Base-by-base conservation (phyloP, 2,888 invertebrate genomes). In the Nomada hirtipes region DNA sequence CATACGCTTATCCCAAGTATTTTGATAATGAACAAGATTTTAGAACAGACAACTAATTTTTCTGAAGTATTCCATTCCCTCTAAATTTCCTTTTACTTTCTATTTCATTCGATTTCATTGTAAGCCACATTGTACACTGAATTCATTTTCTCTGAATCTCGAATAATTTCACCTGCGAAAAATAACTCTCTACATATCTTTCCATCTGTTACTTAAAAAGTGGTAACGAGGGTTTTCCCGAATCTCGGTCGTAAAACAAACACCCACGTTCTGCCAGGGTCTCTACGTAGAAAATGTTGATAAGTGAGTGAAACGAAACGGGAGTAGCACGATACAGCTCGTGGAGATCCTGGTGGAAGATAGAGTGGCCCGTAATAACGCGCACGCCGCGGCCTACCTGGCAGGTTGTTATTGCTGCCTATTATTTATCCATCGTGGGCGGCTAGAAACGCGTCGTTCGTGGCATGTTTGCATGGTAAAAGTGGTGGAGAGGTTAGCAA, bases 391-490 rank as follows among this genome's bases (percentile, higher is more conserved):
- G 63, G 50, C 76, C 72, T 69, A 77, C 59, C 75, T 76, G 79
- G 70, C 83, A 82, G 76, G 79, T 84, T 85, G 84, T 88, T 85
- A 87, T 84, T 87, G 81, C 87, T 69, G 77, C 68, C 85, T 87
- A 89, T 88, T 88, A 88, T 85, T 88, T 88, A 89, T 84, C 79
- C 84, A 84, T 82, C 84, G 81, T 72, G 55, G 75, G 65, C 74
- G 64, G 60, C 63, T 71, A 50, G 76, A 20, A 64, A 69, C 68
- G 47, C 61, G 68, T 69, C 70, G 75, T 77, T 76, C 69, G 78
- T 63, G 72, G 71, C 60, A 74, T 86, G 86, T 87, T 85, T 84
- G 80, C 87, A 79, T 79, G 86, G 71, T 15, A 18, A 44, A n/a
- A 47, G 7, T n/a, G 53, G 7, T 4, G n/a, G 20, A 7, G 10